Evolutionary conservation across 2,113 vertebrate species (phyloP).

Genomic region (Pleuronectes platessa): DNA sequence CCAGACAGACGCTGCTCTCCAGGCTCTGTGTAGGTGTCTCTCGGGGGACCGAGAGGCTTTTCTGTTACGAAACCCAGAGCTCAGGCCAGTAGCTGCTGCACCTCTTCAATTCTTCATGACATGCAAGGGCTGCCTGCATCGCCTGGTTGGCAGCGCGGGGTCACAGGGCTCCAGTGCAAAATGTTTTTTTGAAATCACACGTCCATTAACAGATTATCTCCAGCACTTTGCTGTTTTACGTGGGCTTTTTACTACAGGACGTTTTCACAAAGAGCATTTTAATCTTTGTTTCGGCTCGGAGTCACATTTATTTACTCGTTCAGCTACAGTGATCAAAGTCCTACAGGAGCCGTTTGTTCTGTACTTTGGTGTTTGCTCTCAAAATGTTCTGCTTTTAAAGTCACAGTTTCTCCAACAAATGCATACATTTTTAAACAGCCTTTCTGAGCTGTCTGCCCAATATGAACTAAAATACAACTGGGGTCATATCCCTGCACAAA

Average conservation of each 20-base stretch:
- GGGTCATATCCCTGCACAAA: no score
- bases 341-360: no score
- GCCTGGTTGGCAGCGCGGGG: slow-evolving; percentile 19
- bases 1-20: slow-evolving; percentile 63
- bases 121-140: slow-evolving; percentile 12
- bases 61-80: slow-evolving; percentile 54
- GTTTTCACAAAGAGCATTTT: not conserved
- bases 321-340: no score
- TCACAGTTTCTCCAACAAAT: no score
- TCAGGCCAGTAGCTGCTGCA: slow-evolving; percentile 27
- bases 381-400: no score
- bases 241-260: slow-evolving; percentile 9
- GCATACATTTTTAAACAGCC: no score
- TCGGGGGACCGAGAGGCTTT: slow-evolving; percentile 61
- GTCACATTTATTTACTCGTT: no score
- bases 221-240: slow-evolving; percentile 2
- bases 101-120: slow-evolving; percentile 66
- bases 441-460: no score
- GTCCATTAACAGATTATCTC: slow-evolving; percentile 57
- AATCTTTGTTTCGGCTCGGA: not conserved
- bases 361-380: no score
- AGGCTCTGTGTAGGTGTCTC: slow-evolving; percentile 65
- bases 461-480: no score
- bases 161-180: slow-evolving; percentile 17
- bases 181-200: slow-evolving; percentile 35